Evolutionary conservation across 2,888 invertebrate genomes (phyloP), one percentile per base, ranked within the genome.

Genomic region (Rhyacophila evoluta): DNA sequence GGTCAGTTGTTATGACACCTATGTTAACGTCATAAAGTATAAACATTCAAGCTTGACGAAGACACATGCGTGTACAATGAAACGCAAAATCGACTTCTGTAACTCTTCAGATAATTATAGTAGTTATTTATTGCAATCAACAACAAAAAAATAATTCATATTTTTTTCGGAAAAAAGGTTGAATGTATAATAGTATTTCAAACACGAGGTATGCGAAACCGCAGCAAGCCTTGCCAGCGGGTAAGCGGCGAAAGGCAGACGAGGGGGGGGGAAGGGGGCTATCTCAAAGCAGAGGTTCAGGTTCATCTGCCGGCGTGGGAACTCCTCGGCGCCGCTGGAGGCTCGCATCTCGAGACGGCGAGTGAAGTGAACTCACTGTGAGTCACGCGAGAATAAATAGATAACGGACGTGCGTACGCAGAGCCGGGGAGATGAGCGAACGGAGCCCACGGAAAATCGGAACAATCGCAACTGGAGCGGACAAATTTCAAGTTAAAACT

Each of bases 281-380:
- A 37, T 19, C 25, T 25, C 29, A 36, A 25, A 36, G 74, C 69
- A 15, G 41, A 55, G 38, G 71, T 29, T 6, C 72, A 39, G 72
- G 76, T 71, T 76, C 76, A 76, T 39, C 28, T 76, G 71, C 41
- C 76, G 41, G 39, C 76, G 76, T 76, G 76, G 76, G 76, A 76
- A 76, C 15, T 33, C 25, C 76, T n/a, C 19, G 10, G 55, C 55
- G 55, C 55, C 55, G 55, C 55, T 55, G 15, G 55, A 19, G 55
- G 55, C 55, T 55, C 55, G 15, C 15, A 19, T 39, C 39, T 39
- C 39, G 39, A 39, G 39, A 39, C 39, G n/a, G n/a, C n/a, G n/a
- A n/a, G n/a, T n/a, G n/a, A n/a, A 33, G 29, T 6, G 4, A 33
- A 33, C 29, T 55, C 55, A 55, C 55, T 55, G 55, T 55, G 55